Evolutionary conservation across 2,797 vertebrate genomes (phyloP).

Genomic region (Siniperca undulata): DNA sequence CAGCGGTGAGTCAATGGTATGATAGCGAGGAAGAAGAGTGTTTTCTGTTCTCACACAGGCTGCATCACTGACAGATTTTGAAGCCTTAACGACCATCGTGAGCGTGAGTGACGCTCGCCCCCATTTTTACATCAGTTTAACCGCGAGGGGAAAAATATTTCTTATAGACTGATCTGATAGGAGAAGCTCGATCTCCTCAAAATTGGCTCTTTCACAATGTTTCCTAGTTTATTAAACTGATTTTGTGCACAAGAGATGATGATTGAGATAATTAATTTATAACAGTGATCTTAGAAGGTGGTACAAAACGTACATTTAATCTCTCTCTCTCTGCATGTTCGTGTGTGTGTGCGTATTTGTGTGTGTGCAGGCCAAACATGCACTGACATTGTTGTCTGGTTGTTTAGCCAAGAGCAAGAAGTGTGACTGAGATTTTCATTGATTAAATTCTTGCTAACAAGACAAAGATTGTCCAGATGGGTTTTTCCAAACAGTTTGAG

Average conservation of each 20-base stretch:
- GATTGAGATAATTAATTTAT: background rate
- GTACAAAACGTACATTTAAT: background rate
- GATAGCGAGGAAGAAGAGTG: too few relatives aligned
- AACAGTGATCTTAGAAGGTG: background rate
- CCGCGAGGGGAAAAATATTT: background rate
- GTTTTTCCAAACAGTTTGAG: slow-evolving; percentile 1
- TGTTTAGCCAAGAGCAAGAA: slow-evolving; percentile 42
- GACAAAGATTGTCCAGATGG: slow-evolving; percentile 14
- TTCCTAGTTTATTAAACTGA: background rate
- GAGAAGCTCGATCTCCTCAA: too few relatives aligned
- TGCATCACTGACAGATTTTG: background rate
- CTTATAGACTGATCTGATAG: background rate
- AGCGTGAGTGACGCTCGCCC: background rate
- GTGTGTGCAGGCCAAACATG: slow-evolving; percentile 12
- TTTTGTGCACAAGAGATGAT: background rate
- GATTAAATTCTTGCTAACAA: slow-evolving; percentile 57
- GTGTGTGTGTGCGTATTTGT: slow-evolving; percentile 16
- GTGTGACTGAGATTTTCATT: slow-evolving; percentile 46
- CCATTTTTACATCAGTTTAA: background rate
- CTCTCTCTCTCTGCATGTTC: too few relatives aligned
- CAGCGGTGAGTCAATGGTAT: background rate
- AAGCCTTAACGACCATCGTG: background rate
- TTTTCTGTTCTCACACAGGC: background rate
- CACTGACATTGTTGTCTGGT: slow-evolving; percentile 29
- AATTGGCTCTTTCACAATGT: background rate